Evolutionary conservation across 2,888 invertebrate genomes (phyloP).

Genomic region (Andricus quercusramuli): DNA sequence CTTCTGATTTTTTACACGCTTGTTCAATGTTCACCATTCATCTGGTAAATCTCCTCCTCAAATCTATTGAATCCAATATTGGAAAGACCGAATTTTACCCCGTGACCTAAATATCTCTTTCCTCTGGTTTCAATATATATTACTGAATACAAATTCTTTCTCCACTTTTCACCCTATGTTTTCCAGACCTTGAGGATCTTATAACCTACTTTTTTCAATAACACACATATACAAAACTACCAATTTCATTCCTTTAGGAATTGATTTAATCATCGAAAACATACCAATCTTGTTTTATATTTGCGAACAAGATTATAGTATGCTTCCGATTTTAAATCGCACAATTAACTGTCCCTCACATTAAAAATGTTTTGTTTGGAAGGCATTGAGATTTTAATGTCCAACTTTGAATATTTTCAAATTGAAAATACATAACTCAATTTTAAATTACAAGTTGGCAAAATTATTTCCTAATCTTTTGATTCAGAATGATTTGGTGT

Average conservation of each 20-base stretch:
- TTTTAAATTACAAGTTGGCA: too few relatives aligned
- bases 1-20: constrained; percentile 40
- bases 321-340: too few relatives aligned
- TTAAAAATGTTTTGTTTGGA: too few relatives aligned
- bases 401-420: too few relatives aligned
- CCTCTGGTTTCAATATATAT: constrained; percentile 47
- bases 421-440: too few relatives aligned
- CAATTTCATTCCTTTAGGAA: neutral
- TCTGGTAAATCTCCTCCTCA: constrained; percentile 49
- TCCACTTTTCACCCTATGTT: constrained; percentile 43
- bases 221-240: neutral
- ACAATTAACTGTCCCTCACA: too few relatives aligned
- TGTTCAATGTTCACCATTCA: constrained; percentile 54
- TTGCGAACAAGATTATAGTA: too few relatives aligned
- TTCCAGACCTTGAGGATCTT: neutral
- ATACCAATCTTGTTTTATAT: too few relatives aligned
- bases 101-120: constrained; percentile 69
- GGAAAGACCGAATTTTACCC: constrained; percentile 63
- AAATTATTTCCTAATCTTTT: too few relatives aligned
- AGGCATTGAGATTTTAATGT: too few relatives aligned
- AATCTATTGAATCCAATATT: constrained; percentile 54
- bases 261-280: too few relatives aligned
- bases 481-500: too few relatives aligned
- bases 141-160: constrained; percentile 52
- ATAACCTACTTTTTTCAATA: neutral